Percentiles rank a stretch among this genome's conserved stretches.
phyloP scores from a whole-genome alignment of 2,113 vertebrate genomes.

The Etheostoma cragini region DNA sequence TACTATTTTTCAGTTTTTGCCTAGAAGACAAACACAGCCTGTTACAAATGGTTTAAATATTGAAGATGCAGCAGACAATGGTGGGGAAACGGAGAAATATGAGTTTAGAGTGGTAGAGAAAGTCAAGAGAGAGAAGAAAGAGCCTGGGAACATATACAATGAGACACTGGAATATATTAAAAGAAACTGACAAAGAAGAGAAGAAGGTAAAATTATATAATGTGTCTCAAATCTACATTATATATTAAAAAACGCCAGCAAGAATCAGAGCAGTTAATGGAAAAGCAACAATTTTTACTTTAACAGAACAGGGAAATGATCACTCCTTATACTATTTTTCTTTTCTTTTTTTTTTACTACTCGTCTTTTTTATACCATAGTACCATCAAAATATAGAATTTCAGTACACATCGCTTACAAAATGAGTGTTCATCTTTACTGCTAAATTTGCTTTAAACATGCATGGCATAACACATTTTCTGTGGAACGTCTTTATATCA shows the following conservation, averaged over 20 bases:
- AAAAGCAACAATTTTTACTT: background rate
- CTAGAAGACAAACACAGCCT: background rate
- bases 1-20: background rate
- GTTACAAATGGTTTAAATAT: background rate
- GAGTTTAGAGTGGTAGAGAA: background rate
- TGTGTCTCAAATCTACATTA: background rate
- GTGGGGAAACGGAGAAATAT: background rate
- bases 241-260: background rate
- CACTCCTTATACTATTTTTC: background rate
- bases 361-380: background rate
- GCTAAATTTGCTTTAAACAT: background rate
- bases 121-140: background rate
- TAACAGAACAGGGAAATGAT: background rate
- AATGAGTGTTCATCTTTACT: background rate
- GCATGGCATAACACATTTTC: background rate
- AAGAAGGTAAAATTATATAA: constrained; percentile 15
- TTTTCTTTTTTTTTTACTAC: background rate
- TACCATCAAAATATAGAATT: background rate
- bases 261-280: background rate
- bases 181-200: background rate
- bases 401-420: no score
- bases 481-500: background rate
- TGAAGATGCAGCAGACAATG: background rate
- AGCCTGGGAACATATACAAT: background rate
- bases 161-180: background rate